Evolutionary conservation across 2,113 vertebrate species (phyloP).

Genomic region (Ahaetulla prasina): DNA sequence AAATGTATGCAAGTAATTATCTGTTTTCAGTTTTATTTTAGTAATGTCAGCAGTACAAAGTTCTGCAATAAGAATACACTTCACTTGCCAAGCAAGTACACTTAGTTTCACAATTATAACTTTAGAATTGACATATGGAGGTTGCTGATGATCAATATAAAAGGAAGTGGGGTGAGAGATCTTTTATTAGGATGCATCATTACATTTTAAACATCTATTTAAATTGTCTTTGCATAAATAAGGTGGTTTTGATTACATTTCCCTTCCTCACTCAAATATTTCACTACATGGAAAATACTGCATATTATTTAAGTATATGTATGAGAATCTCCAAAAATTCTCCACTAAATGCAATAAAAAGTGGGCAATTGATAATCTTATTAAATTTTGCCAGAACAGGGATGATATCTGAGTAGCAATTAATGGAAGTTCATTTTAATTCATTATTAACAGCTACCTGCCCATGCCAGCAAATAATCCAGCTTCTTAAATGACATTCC

Average conservation of each 20-base stretch:
- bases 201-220: conserved; percentile 57
- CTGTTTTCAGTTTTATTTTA: not conserved
- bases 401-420: conserved; percentile 34
- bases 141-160: conserved; percentile 47
- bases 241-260: conserved; percentile 48
- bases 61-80: conserved; percentile 28
- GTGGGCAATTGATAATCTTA: conserved; percentile 23
- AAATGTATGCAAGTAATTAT: not conserved
- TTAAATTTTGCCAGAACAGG: conserved; percentile 26
- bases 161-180: conserved; percentile 53
- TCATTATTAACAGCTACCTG: conserved; percentile 54
- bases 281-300: conserved; percentile 25
- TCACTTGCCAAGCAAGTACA: not conserved
- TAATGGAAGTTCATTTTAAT: conserved; percentile 61
- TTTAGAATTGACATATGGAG: conserved; percentile 25
- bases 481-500: conserved; percentile 58
- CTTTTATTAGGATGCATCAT: conserved; percentile 59
- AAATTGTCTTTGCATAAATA: conserved; percentile 52
- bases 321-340: conserved; percentile 5
- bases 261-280: not conserved
- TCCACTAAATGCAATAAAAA: conserved; percentile 33
- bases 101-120: not conserved
- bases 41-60: not conserved
- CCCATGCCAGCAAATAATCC: conserved; percentile 47
- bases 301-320: conserved; percentile 34